Evolutionary conservation across 2,797 vertebrate species (phyloP).

Genomic region (Sciurus carolinensis): DNA sequence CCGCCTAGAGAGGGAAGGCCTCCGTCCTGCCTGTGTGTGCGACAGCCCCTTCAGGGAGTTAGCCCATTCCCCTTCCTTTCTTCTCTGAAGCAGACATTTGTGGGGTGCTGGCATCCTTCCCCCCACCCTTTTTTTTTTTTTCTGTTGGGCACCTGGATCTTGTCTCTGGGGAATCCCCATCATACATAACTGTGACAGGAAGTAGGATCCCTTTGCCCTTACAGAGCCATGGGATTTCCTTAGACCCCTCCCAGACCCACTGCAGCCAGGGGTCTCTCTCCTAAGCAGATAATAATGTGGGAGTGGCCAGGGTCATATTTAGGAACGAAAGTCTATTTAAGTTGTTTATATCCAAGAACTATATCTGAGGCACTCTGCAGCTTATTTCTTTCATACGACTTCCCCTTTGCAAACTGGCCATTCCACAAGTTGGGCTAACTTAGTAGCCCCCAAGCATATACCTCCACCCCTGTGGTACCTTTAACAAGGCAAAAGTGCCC

Average conservation of each 20-base stretch:
- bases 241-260: background rate
- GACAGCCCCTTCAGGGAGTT: background rate
- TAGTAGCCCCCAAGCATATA: too few species aligned
- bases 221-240: background rate
- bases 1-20: background rate
- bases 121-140: background rate
- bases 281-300: background rate
- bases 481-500: background rate
- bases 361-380: background rate
- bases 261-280: background rate
- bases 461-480: background rate
- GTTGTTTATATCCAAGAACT: background rate
- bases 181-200: background rate
- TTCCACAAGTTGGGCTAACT: background rate
- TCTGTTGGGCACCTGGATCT: slow-evolving; percentile 6
- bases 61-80: background rate
- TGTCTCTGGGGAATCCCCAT: background rate
- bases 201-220: background rate
- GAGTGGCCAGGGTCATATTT: background rate
- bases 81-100: background rate
- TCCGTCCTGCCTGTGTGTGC: background rate
- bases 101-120: background rate
- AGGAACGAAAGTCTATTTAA: background rate
- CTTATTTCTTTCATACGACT: background rate
- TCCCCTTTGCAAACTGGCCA: background rate